phyloP scores from a whole-genome alignment of 1,140 invertebrate species.

The Helicoverpa zea region DNA sequence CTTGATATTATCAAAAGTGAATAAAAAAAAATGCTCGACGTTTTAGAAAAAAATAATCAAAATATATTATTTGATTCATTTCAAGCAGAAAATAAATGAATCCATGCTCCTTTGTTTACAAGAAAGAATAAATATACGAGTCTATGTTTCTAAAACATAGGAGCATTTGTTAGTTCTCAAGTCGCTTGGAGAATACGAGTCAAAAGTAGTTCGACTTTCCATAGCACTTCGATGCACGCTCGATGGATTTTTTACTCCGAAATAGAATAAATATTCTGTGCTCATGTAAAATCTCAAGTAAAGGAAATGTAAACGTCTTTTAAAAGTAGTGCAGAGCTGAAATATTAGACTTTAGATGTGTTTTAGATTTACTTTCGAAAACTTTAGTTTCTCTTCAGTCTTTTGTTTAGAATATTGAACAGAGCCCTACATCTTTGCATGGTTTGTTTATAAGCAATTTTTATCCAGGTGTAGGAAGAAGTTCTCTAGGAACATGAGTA shows the following conservation, averaged over 20 bases:
- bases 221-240: not conserved
- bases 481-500: too few species aligned
- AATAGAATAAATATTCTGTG: slow-evolving; percentile 2
- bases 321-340: not conserved
- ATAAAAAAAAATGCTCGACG: too few species aligned
- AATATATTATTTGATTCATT: too few species aligned
- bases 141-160: not conserved
- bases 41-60: too few species aligned
- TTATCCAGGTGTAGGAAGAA: too few species aligned
- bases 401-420: too few species aligned
- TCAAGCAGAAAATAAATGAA: not conserved
- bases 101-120: not conserved
- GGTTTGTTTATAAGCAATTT: too few species aligned
- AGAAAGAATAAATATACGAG: not conserved
- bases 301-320: slow-evolving; percentile 8
- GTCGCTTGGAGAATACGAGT: not conserved
- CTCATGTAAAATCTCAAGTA: not conserved
- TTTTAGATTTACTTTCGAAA: too few species aligned
- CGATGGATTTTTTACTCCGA: not conserved
- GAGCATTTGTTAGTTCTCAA: slow-evolving; percentile 6
- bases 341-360: not conserved
- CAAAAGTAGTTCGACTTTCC: not conserved
- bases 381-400: too few species aligned
- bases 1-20: too few species aligned
- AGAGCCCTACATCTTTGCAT: too few species aligned